Percentiles rank a stretch among this genome's conserved stretches.
These are phyloP conservation scores for Regulus satrapa DNA, from an alignment of 2,113 vertebrate species.

Conservation along the genomic window DNA sequence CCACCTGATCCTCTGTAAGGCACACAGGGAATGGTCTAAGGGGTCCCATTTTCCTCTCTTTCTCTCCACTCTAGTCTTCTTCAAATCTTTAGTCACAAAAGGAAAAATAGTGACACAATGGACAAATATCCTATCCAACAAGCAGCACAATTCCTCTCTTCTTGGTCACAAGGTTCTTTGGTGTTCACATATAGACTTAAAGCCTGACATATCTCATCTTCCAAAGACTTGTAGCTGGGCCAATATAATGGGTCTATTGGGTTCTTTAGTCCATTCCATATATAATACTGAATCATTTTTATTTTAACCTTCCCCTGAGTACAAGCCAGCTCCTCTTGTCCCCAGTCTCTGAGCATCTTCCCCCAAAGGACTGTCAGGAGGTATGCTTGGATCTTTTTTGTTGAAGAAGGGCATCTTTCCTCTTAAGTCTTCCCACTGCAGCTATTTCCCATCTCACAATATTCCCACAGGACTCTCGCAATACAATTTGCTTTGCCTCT, in stretches of 20 bases:
- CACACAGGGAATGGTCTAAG: background rate
- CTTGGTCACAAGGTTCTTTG: background rate
- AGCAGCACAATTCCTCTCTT: background rate
- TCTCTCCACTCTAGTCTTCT: background rate
- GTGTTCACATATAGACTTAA: background rate
- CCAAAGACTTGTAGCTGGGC: background rate
- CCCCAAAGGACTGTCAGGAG: background rate
- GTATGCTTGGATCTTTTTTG: no score
- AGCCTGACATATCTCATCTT: background rate
- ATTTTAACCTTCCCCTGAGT: no score
- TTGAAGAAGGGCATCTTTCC: no score
- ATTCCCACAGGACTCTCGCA: no score
- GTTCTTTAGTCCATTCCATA: background rate
- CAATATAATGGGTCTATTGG: background rate
- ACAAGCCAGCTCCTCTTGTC: background rate
- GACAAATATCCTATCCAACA: background rate
- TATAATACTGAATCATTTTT: background rate
- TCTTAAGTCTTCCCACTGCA: background rate
- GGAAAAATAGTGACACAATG: no score
- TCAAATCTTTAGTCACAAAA: background rate
- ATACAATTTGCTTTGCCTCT: accelerated
- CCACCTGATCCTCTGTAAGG: background rate
- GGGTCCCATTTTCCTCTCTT: background rate
- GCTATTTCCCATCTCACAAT: background rate
- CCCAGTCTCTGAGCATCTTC: background rate